These are phyloP conservation scores for Cacoxenus indagator DNA, from an alignment of 2,888 invertebrate genomes.

Conservation along the genomic window DNA sequence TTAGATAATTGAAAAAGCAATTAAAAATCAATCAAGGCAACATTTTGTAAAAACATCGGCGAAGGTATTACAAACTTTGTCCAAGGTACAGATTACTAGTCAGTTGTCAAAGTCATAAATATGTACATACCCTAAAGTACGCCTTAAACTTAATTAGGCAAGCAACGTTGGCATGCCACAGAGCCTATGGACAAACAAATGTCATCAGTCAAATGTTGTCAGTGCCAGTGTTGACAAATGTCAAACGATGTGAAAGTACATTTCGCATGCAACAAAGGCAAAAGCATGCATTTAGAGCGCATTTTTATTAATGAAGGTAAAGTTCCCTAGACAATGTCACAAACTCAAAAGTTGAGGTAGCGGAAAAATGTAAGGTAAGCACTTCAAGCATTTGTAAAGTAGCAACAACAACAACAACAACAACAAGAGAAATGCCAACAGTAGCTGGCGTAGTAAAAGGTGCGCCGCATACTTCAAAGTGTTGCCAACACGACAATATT, in stretches of 20 bases:
- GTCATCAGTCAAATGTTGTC: not conserved
- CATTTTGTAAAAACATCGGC: too few species aligned
- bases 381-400: conserved; percentile 14
- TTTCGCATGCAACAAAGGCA: not conserved
- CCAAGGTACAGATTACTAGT: too few species aligned
- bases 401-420: not conserved
- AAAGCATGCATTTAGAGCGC: conserved; percentile 5
- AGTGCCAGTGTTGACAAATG: conserved; percentile 17
- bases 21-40: conserved; percentile 5
- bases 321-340: conserved; percentile 17
- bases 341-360: conserved; percentile 17
- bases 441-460: conserved; percentile 6
- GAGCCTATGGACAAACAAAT: not conserved
- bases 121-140: conserved; percentile 1
- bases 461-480: conserved; percentile 22
- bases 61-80: too few species aligned
- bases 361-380: conserved; percentile 23
- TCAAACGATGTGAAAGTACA: conserved; percentile 12
- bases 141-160: conserved; percentile 28
- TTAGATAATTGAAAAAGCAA: not conserved
- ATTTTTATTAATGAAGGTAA: conserved; percentile 20
- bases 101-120: not conserved
- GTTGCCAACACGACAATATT: conserved; percentile 21
- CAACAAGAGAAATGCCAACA: not conserved
- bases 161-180: conserved; percentile 10